Evolutionary conservation across 1,140 invertebrate species (phyloP), one percentile per base, ranked within the genome.

Genomic region (Bursaphelenchus mucronatus): DNA sequence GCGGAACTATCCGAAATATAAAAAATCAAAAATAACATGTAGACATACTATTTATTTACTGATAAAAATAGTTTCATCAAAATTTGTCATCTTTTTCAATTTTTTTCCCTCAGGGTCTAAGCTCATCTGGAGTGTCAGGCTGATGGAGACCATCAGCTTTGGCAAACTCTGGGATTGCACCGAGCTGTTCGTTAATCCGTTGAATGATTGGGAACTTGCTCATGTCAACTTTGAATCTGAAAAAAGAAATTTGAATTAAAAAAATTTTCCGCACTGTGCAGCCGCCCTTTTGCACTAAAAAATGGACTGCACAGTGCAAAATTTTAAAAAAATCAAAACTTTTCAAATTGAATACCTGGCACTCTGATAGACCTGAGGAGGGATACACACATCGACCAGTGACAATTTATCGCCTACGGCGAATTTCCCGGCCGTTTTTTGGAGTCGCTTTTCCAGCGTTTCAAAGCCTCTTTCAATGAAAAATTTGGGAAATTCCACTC

Each of bases 141-240:
- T 68, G 66, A 41, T 68, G 46, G 40, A 43, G 49, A 8, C 45
- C 46, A 50, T 68, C 68, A 17, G 63, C 66, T 30, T 15, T 19
- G 47, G 30, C 54, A 51, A 68, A 68, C 44, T 64, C 66, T 13
- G 66, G 65, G 13, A 68, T 8, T 50, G 39, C 41, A 17, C 44
- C 17, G 10, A 68, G 46, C 10, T 46, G 39, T 19, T 56, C 30
- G n/a, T 68, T 55, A 21, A 68, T 41, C 0, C 53, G 30, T 9
- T 10, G 44, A 46, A 69, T 72, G 44, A 17, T 69, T 30, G 67
- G 67, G 53, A n/a, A 69, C 71, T 65, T 44, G 21, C 30, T 30
- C 49, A 69, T 54, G 39, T 69, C 44, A 9, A 69, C 69, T 13
- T 68, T 68, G 39, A 70, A 69, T 54, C 67, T 72, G 58, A 17